Evolutionary conservation across 2,888 invertebrate genomes (phyloP).

Genomic region (Xestia c-nigrum): DNA sequence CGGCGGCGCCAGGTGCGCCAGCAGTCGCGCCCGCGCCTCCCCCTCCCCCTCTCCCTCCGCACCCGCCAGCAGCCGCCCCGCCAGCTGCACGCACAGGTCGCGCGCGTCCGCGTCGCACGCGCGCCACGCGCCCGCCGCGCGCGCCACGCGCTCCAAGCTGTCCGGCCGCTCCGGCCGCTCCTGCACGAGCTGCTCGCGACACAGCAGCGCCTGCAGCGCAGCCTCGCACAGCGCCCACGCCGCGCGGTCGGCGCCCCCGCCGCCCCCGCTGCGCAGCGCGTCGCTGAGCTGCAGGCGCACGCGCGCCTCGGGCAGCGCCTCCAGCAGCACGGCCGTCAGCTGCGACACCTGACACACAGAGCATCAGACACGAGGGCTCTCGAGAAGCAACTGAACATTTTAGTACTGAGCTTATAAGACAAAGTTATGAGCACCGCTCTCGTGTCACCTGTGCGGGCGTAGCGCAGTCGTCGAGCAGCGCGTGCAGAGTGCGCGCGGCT

Average conservation of each 20-base stretch:
- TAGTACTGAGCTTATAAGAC: too few species aligned
- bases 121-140: conserved; percentile 41
- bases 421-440: neutral
- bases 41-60: conserved; percentile 30
- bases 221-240: conserved; percentile 29
- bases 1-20: conserved; percentile 56
- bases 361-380: neutral
- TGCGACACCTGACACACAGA: conserved; percentile 15
- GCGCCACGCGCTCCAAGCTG: conserved; percentile 23
- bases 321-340: conserved; percentile 37
- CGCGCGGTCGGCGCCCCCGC: conserved; percentile 44
- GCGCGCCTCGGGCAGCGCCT: conserved; percentile 42
- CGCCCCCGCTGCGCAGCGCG: conserved; percentile 61
- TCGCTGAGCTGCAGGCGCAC: conserved; percentile 57
- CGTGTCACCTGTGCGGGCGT: conserved; percentile 25
- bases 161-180: neutral
- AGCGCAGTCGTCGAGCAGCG: conserved; percentile 55
- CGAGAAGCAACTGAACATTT: neutral
- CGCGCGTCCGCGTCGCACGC: conserved; percentile 42
- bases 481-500: conserved; percentile 49
- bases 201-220: conserved; percentile 39
- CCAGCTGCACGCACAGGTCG: conserved; percentile 41
- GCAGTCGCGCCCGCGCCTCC: conserved; percentile 31
- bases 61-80: conserved; percentile 50
- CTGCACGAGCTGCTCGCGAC: neutral